phyloP scores from a whole-genome alignment of 2,888 invertebrate genomes.

The Parapristionchus giblindavisi region DNA sequence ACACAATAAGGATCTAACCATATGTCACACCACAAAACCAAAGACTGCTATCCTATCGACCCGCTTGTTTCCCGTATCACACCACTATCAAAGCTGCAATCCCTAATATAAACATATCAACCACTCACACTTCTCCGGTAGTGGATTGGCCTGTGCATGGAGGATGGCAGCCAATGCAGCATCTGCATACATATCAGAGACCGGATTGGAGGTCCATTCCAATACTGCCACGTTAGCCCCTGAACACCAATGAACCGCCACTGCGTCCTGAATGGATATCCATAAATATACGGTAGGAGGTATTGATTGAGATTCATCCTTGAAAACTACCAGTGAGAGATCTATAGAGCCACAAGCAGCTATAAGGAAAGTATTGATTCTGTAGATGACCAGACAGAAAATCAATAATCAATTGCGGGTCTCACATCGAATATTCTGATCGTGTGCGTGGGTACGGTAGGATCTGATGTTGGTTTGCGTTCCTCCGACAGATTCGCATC shows the following conservation, averaged over 20 bases:
- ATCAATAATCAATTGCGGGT: neutral
- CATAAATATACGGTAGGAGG: too few relatives aligned
- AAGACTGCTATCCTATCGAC: too few relatives aligned
- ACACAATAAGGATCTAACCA: too few relatives aligned
- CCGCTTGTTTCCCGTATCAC: too few relatives aligned
- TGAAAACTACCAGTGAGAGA: too few relatives aligned
- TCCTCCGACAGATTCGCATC: conserved; percentile 50
- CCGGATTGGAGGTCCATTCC: conserved; percentile 75
- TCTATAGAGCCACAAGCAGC: too few relatives aligned
- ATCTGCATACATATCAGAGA: conserved; percentile 98
- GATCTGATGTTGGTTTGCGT: conserved; percentile 44
- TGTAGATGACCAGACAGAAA: neutral
- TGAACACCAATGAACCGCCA: conserved; percentile 45
- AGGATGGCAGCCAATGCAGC: conserved; percentile 88
- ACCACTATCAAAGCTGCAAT: neutral
- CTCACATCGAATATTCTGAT: conserved; percentile 59
- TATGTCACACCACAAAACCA: too few relatives aligned
- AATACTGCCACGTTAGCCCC: conserved; percentile 78
- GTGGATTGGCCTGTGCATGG: conserved; percentile 78
- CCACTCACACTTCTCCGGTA: conserved; percentile 65
- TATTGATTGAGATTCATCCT: too few relatives aligned
- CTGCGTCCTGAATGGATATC: conserved; percentile 43
- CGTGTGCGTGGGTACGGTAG: conserved; percentile 48
- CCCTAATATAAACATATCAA: neutral
- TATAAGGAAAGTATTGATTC: neutral